Percentiles rank a stretch among this genome's conserved stretches.
These are phyloP conservation scores for Stegodyphus dumicola DNA, from an alignment of 1,140 invertebrate genomes.

Conservation along the genomic window DNA sequence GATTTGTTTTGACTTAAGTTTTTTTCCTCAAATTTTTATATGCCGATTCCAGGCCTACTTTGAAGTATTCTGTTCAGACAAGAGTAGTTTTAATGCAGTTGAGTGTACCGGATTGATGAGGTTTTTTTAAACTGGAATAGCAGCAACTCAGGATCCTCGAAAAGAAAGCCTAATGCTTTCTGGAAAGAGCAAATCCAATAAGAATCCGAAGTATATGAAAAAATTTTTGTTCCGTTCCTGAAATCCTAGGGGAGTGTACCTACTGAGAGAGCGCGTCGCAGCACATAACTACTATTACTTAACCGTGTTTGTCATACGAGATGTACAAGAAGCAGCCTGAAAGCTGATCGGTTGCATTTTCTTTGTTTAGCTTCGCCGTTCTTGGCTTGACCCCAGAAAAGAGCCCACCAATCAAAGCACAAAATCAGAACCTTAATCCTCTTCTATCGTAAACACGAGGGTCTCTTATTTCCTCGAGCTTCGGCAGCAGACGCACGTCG, in stretches of 20 bases:
- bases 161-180: slow-evolving; percentile 32
- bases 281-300: slow-evolving; percentile 61
- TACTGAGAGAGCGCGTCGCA: slow-evolving; percentile 3
- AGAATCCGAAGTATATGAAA: slow-evolving; percentile 43
- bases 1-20: no score
- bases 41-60: no score
- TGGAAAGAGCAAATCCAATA: slow-evolving; percentile 40
- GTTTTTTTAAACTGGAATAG: not conserved
- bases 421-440: slow-evolving; percentile 57
- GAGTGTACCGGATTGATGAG: slow-evolving; percentile 5
- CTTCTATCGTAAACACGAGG: slow-evolving; percentile 58
- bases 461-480: slow-evolving; percentile 6
- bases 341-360: slow-evolving; percentile 51
- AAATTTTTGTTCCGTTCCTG: slow-evolving; percentile 10
- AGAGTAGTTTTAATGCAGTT: slow-evolving; percentile 13
- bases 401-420: slow-evolving; percentile 55
- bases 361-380: slow-evolving; percentile 56
- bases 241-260: slow-evolving; percentile 4
- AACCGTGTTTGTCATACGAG: slow-evolving; percentile 59
- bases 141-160: not conserved
- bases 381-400: slow-evolving; percentile 55
- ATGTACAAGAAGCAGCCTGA: slow-evolving; percentile 13
- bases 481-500: slow-evolving; percentile 43
- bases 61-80: not conserved
- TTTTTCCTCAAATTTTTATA: no score